phyloP scores from a whole-genome alignment of 2,113 vertebrate species.

The Petroica traversi region DNA sequence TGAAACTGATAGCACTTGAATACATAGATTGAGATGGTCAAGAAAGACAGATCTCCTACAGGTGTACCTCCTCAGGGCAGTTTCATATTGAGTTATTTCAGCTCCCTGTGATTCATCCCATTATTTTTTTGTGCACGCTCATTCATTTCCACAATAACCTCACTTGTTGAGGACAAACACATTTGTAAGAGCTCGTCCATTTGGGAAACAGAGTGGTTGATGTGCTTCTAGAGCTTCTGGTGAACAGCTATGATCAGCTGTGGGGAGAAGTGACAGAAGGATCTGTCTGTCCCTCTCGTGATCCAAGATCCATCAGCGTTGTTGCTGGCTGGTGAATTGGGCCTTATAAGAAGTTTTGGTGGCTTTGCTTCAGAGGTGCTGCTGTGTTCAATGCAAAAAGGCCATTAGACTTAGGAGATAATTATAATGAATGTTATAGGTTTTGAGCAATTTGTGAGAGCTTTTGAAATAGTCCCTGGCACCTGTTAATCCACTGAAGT shows the following conservation, averaged over 20 bases:
- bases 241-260: background rate
- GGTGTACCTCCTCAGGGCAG: background rate
- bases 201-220: background rate
- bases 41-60: background rate
- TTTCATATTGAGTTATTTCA: background rate
- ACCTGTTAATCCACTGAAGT: background rate
- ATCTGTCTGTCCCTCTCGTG: background rate
- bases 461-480: background rate
- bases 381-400: background rate
- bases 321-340: background rate
- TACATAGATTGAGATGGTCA: background rate
- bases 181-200: background rate
- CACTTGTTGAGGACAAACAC: background rate
- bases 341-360: background rate
- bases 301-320: accelerated
- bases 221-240: background rate
- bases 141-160: background rate
- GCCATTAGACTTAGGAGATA: background rate
- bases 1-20: background rate
- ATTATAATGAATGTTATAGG: background rate
- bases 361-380: background rate
- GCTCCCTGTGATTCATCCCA: background rate
- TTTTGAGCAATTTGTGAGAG: background rate
- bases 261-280: background rate
- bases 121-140: background rate